Conservation (phyloP, 2,888 invertebrate genomes). For the Hemistola chrysoprasaria region DNA sequence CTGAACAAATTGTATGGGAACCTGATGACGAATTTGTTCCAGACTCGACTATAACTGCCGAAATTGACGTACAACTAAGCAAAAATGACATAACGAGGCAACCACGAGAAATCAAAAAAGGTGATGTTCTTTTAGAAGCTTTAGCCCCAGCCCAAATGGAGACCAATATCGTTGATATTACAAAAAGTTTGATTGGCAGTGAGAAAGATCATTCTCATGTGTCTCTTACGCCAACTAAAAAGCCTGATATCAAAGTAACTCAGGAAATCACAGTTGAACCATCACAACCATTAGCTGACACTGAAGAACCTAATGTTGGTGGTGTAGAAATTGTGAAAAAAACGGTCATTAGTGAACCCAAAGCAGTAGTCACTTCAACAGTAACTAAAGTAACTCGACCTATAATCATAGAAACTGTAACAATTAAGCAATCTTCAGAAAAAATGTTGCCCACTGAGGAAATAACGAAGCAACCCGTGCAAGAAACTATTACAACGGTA, state of each 20-base stretch:
- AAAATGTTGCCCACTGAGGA: slow-evolving; percentile 9
- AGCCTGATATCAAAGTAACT: neutral
- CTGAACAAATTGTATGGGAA: slow-evolving; percentile 90
- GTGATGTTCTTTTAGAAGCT: slow-evolving; percentile 15
- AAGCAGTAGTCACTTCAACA: slow-evolving; percentile 11
- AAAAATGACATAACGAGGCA: slow-evolving; percentile 21
- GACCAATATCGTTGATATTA: slow-evolving; percentile 22
- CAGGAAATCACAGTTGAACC: slow-evolving; percentile 1
- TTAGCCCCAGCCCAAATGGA: slow-evolving; percentile 13
- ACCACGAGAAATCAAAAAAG: slow-evolving; percentile 14
- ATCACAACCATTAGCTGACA: too few relatives aligned
- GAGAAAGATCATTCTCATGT: slow-evolving; percentile 31
- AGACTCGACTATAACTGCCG: slow-evolving; percentile 50
- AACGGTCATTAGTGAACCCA: slow-evolving; percentile 18
- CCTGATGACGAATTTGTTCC: slow-evolving; percentile 78
- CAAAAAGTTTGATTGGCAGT: slow-evolving; percentile 32
- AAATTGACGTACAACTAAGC: slow-evolving; percentile 48
- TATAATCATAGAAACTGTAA: slow-evolving; percentile 9
- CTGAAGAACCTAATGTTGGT: neutral
- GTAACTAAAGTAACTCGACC: slow-evolving; percentile 11
- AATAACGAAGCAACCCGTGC: slow-evolving; percentile 8
- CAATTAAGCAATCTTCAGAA: slow-evolving; percentile 15
- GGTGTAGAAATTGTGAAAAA: slow-evolving; percentile 16
- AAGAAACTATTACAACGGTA: slow-evolving; percentile 11
- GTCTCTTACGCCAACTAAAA: slow-evolving; percentile 9